These are phyloP conservation scores for Oncorhynchus masou DNA, from an alignment of 2,113 vertebrate genomes.

Conservation along the genomic window DNA sequence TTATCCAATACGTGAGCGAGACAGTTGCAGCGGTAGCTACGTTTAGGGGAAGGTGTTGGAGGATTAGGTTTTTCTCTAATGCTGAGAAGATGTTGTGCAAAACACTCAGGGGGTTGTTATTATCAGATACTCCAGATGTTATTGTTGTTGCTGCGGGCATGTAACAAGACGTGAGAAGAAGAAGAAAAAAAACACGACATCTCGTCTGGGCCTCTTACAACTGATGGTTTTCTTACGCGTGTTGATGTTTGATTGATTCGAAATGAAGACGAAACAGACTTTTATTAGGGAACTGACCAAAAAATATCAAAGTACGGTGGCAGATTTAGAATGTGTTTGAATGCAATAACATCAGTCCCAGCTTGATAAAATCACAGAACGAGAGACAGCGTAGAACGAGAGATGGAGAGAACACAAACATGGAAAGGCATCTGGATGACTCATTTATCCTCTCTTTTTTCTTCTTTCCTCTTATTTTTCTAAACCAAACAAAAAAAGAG, in stretches of 20 bases:
- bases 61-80: slow-evolving; percentile 54
- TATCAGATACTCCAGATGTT: slow-evolving; percentile 57
- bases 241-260: neutral
- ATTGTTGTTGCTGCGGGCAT: slow-evolving; percentile 43
- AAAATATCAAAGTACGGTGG: neutral
- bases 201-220: slow-evolving; percentile 17
- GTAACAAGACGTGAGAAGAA: slow-evolving; percentile 29
- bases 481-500: neutral
- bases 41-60: slow-evolving; percentile 59
- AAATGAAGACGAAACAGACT: neutral
- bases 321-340: too few species aligned
- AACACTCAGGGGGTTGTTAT: slow-evolving; percentile 50
- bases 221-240: neutral
- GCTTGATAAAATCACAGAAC: neutral
- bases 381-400: neutral
- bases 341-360: too few species aligned
- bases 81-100: slow-evolving; percentile 49
- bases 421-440: neutral
- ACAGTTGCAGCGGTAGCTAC: slow-evolving; percentile 18
- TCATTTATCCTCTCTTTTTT: neutral
- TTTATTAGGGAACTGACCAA: neutral
- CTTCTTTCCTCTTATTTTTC: neutral
- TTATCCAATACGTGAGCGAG: slow-evolving; percentile 58
- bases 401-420: neutral
- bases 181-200: slow-evolving; percentile 8